These are phyloP conservation scores for Platypus cylindrus DNA, from an alignment of 2,888 invertebrate genomes.

Conservation along the genomic window DNA sequence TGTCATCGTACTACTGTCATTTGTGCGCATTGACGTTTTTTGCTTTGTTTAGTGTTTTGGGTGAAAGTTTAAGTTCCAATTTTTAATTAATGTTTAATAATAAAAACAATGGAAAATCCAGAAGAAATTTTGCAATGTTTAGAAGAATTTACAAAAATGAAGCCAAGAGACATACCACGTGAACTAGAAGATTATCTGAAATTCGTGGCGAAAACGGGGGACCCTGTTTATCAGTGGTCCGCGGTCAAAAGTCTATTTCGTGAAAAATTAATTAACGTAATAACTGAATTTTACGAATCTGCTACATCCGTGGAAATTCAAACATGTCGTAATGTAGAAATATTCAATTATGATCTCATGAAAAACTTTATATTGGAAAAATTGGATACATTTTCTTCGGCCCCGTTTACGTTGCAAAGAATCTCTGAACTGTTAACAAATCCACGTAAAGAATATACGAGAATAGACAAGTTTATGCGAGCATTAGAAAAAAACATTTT, in stretches of 20 bases:
- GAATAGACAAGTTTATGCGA: constrained; percentile 93
- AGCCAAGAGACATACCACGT: constrained; percentile 70
- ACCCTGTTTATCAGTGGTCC: constrained; percentile 87
- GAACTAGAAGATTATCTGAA: constrained; percentile 81
- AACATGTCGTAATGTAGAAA: constrained; percentile 81
- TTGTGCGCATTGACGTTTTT: constrained; percentile 5
- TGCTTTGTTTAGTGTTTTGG: constrained; percentile 13
- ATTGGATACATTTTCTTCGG: constrained; percentile 71
- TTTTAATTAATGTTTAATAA: constrained; percentile 9
- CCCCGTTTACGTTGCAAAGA: constrained; percentile 92
- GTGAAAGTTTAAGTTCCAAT: too few species aligned
- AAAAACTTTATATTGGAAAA: constrained; percentile 70
- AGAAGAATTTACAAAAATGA: constrained; percentile 67
- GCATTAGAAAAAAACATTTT: constrained; percentile 92
- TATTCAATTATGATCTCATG: constrained; percentile 82
- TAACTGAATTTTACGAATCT: constrained; percentile 76
- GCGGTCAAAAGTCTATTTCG: constrained; percentile 77
- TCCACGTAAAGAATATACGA: constrained; percentile 87
- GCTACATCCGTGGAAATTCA: constrained; percentile 68
- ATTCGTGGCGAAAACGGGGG: constrained; percentile 87
- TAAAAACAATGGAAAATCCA: constrained; percentile 60
- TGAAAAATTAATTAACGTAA: constrained; percentile 74
- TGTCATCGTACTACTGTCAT: too few species aligned
- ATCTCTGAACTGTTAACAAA: constrained; percentile 86
- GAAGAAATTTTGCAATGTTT: constrained; percentile 74